Base-by-base conservation (phyloP, 2,113 vertebrate species). In the Chaetodon trifascialis region DNA sequence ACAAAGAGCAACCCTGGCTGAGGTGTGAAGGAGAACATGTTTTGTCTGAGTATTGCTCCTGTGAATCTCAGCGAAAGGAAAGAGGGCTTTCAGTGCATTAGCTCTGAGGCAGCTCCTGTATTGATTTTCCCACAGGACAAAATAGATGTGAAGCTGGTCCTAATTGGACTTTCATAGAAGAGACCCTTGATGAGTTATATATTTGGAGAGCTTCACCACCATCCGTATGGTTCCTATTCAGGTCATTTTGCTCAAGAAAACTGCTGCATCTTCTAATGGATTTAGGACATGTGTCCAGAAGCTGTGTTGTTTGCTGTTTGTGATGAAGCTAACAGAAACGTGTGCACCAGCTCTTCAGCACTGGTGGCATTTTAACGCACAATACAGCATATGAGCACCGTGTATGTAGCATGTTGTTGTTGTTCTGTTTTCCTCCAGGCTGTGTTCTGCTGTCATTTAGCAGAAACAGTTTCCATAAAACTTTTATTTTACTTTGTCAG, bases 71-170 rank as follows among this genome's bases (percentile, higher is more conserved):
- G 74, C 36, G 79, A 76, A 51, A 73, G 67, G 30, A 44, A 64
- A 62, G 59, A 67, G 46, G 21, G 76, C 58, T 84, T 80, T 90
- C 77, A 86, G 72, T 71, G 64, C 89, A 87, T 91, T 86, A 74
- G 72, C 52, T 83, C 54, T 59, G 59, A 82, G 79, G 88, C 81
- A 83, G 72, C 76, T 86, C 71, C 78, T 59, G 54, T 81, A 91
- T 93, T 86, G 91, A 94, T 91, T 94, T 88, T 74, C 86, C 82
- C 86, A 54, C 8, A 72, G 80, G 80, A 86, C 66, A 73, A 21
- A n/a, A 21, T 65, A 68, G 82, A 91, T 72, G 82, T 56, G 67
- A 76, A 56, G 77, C 83, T 1, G 46, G 47, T 80, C 85, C 79
- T 89, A 85, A 89, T 91, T 90, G 85, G 82, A 90, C 80, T 77